Evolutionary conservation across 2,797 vertebrate species (phyloP).

Genomic region (Pachyuromys duprasi): DNA sequence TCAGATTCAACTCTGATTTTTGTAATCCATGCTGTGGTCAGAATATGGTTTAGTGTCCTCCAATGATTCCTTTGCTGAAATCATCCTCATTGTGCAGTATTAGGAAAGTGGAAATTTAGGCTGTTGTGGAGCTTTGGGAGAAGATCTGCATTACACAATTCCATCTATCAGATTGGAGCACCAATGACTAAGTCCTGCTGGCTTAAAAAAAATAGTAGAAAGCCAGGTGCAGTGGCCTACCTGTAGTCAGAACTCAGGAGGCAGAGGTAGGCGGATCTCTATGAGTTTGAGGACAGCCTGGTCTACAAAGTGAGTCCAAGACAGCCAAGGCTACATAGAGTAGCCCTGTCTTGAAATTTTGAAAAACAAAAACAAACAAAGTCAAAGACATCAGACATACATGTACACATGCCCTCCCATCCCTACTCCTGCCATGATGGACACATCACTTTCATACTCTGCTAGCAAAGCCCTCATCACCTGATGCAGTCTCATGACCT

Average conservation of each 20-base stretch:
- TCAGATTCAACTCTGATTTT: neutral
- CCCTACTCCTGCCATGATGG: neutral
- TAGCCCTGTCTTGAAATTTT: too few species aligned
- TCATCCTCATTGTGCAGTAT: neutral
- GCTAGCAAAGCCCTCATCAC: neutral
- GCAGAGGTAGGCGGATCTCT: too few species aligned
- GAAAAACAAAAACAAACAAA: neutral
- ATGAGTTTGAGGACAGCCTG: too few species aligned
- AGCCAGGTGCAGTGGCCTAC: too few species aligned
- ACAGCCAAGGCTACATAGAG: too few species aligned
- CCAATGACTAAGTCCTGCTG: neutral
- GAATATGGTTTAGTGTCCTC: neutral
- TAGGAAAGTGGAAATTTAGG: neutral
- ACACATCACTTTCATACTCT: neutral
- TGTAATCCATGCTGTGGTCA: neutral
- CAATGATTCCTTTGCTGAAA: neutral
- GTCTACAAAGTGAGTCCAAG: too few species aligned
- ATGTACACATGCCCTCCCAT: neutral
- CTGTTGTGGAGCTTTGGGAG: neutral
- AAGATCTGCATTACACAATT: neutral
- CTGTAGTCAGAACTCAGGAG: too few species aligned
- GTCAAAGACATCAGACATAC: neutral
- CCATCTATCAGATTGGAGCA: neutral
- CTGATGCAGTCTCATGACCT: neutral
- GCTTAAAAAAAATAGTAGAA: neutral